Evolutionary conservation across 1,140 invertebrate species (phyloP).

Genomic region (Magallana ariakensis): DNA sequence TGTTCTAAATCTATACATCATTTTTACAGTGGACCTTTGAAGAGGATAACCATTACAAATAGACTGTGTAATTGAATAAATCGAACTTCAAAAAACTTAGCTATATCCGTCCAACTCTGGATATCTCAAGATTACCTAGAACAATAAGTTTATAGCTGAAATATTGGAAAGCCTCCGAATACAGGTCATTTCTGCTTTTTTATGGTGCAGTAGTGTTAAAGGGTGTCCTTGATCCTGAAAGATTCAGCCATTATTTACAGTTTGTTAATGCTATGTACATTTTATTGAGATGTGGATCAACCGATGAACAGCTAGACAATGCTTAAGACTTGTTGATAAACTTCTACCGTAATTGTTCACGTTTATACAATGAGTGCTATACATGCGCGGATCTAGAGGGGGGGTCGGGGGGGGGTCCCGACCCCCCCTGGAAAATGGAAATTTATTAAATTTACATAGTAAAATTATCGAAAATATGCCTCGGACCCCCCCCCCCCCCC

Average conservation of each 20-base stretch:
- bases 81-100: conserved; percentile 33
- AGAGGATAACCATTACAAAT: too few relatives aligned
- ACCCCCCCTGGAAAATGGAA: too few relatives aligned
- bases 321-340: conserved; percentile 48
- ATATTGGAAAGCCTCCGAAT: conserved; percentile 64
- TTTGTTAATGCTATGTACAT: conserved; percentile 54
- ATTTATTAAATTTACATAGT: too few relatives aligned
- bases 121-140: conserved; percentile 58
- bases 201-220: conserved; percentile 52
- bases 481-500: too few relatives aligned
- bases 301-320: conserved; percentile 42
- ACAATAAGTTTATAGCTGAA: conserved; percentile 49
- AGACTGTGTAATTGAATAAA: conserved; percentile 49
- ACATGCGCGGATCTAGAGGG: too few relatives aligned
- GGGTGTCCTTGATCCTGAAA: conserved; percentile 39
- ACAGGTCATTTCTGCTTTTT: conserved; percentile 57
- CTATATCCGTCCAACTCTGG: conserved; percentile 47
- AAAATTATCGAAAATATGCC: too few relatives aligned
- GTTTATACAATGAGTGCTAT: conserved; percentile 52
- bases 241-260: conserved; percentile 50
- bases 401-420: too few relatives aligned
- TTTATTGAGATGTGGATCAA: conserved; percentile 46
- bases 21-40: neutral
- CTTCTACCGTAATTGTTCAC: conserved; percentile 44
- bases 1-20: too few relatives aligned